Base-by-base conservation (phyloP, 1,140 invertebrate species). In the Parapsyche elsis region DNA sequence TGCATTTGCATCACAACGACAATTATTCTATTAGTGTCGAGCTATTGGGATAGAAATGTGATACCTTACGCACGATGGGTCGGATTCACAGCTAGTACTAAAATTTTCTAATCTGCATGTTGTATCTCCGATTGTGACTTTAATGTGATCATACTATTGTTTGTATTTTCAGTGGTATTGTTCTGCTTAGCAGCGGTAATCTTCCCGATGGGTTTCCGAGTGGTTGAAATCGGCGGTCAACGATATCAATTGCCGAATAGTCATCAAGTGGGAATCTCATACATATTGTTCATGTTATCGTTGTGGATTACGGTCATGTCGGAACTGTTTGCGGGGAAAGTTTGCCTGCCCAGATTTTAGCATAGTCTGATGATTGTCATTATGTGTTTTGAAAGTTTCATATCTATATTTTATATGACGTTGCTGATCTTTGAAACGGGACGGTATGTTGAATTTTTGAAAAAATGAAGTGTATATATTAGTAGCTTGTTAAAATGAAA, bases 271-370 rank as follows among this genome's bases (percentile, higher is more conserved):
- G 97, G 97, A 84, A 95, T 97, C 79, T 97, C 96, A 0, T 98
- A 99, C 86, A 98, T 98, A 83, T 91, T 98, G 84, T 98, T 98
- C 90, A 96, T 98, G 30, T 88, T 98, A 53, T 96, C 97, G 38
- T 87, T 98, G 1, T 99, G 97, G 97, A 97, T 98, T 67, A 98
- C 96, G 61, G 97, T 98, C 4, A 95, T 98, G 83, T 98, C 97
- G 9, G 97, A 98, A 89, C 87, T 99, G 19, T 98, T 98, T 92
- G 97, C 96, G 77, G 97, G 96, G n/a, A 98, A 98, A 94, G 96
- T 99, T 10, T 99, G 97, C 88, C 88, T 98, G 80, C 97, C 97
- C 64, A 96, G 98, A 90, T 97, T 97, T 91, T 97, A 94, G 49
- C 49, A 53, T 12, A 5, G 2, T 53, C 2, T 53, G 2, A 2